phyloP scores from a whole-genome alignment of 2,113 vertebrate species.

The Misgurnus anguillicaudatus region DNA sequence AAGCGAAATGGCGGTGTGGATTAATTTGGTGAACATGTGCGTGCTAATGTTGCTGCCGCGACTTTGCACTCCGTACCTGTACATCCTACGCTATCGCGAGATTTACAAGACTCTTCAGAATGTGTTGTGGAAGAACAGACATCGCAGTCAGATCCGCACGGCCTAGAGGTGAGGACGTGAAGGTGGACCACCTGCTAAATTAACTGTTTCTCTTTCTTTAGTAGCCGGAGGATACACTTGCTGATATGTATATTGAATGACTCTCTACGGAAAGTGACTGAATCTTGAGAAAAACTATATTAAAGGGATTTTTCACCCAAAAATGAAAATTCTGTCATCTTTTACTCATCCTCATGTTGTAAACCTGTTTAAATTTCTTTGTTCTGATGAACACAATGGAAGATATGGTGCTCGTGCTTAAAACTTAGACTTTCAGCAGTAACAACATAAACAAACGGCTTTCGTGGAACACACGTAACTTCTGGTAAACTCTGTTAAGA shows the following conservation, averaged over 20 bases:
- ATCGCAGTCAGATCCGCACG: constrained; percentile 42
- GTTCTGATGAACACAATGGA: too few relatives aligned
- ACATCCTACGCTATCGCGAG: constrained; percentile 77
- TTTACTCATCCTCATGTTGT: too few relatives aligned
- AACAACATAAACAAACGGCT: too few relatives aligned
- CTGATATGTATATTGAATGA: neutral
- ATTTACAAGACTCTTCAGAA: constrained; percentile 66
- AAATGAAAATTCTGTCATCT: too few relatives aligned
- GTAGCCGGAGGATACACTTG: neutral
- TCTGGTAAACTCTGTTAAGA: too few relatives aligned
- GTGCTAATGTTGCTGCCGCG: constrained; percentile 76
- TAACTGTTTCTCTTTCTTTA: neutral
- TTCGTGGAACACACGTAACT: too few relatives aligned
- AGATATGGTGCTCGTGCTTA: too few relatives aligned
- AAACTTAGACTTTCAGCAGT: too few relatives aligned
- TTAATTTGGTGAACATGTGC: constrained; percentile 72
- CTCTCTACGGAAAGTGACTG: neutral
- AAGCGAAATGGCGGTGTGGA: constrained; percentile 65
- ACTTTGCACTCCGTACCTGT: constrained; percentile 74
- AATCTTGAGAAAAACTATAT: too few relatives aligned
- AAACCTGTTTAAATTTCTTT: too few relatives aligned
- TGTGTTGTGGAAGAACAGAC: constrained; percentile 59
- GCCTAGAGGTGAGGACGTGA: constrained; percentile 32
- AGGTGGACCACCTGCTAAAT: neutral
- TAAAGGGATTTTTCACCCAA: too few relatives aligned